phyloP scores from a whole-genome alignment of 2,797 vertebrate genomes.

The Phrynocephalus guinanensis region DNA sequence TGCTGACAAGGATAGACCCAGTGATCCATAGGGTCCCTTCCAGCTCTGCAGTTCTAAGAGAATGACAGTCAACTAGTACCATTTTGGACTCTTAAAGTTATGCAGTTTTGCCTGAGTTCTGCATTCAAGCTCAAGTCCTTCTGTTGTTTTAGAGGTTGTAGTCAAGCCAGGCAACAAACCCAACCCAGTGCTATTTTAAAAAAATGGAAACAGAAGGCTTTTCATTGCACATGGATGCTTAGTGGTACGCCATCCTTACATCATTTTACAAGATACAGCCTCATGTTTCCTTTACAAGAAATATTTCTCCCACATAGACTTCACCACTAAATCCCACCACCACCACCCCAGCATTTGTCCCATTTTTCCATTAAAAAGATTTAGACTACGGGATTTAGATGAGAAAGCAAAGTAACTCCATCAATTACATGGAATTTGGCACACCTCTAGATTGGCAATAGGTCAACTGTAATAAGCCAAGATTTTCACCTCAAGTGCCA shows the following conservation, averaged over 20 bases:
- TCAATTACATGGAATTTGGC: too few species aligned
- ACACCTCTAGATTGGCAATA: not conserved
- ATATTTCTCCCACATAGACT: not conserved
- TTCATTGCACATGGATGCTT: not conserved
- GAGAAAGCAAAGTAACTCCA: not conserved
- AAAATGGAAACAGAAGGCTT: not conserved
- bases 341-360: too few species aligned
- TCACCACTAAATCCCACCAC: too few species aligned
- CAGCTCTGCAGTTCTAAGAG: too few species aligned
- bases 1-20: too few species aligned
- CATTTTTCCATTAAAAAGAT: not conserved
- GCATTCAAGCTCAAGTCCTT: too few species aligned
- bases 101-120: too few species aligned
- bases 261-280: not conserved
- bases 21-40: too few species aligned
- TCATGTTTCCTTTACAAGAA: not conserved
- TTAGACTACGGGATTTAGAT: not conserved
- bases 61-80: too few species aligned
- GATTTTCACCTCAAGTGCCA: not conserved
- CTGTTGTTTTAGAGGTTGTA: not conserved
- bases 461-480: not conserved
- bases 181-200: not conserved
- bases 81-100: too few species aligned
- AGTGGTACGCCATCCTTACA: not conserved
- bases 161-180: too few species aligned